Base-by-base conservation (phyloP, 2,797 vertebrate genomes). In the Calcarius lapponicus region DNA sequence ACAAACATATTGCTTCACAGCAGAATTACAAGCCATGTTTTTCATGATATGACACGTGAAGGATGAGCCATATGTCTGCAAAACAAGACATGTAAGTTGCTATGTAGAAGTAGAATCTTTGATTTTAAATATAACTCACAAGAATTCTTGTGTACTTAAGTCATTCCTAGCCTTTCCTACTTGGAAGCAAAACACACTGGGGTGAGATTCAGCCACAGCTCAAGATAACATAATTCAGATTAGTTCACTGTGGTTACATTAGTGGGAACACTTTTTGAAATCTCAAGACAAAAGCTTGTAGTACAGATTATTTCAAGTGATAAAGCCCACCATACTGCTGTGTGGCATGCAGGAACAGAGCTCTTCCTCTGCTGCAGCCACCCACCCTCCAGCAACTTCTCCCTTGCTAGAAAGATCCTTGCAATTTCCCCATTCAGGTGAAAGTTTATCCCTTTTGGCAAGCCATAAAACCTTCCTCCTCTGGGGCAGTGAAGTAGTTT, bases 271-370 rank as follows among this genome's bases (percentile, higher is more conserved):
- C 20, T 47, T 78, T 48, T 48, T 65, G 69, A 47, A 75, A 73
- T 47, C 66, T 62, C 40, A 71, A 66, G 81, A 43, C 40, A 40
- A 78, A 86, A 74, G 26, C 17, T 73, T 38, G 32, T 17, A 31
- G 21, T 7, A 15, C 25, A 61, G 48, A 50, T 34, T 15, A 29
- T 61, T 90, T 71, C 65, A 42, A 58, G 43, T 7, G 50, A 47
- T 8, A 69, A 70, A 43, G 8, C 32, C 19, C 43, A n/a, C 1
- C 2, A 31, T 62, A 40, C 47, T 1, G 6, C 28, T 3, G 25
- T 8, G 36, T 43, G n/a, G 38, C 54, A 26, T 0, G 10, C 32
- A 72, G 62, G 53, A 90, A 72, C 0, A 0, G 0, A 2, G 31
- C 31, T 79, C 43, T 31, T 58, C 43, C 45, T 66, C 34, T 3